Conservation (phyloP, 2,113 vertebrate genomes). For the Perognathus longimembris region DNA sequence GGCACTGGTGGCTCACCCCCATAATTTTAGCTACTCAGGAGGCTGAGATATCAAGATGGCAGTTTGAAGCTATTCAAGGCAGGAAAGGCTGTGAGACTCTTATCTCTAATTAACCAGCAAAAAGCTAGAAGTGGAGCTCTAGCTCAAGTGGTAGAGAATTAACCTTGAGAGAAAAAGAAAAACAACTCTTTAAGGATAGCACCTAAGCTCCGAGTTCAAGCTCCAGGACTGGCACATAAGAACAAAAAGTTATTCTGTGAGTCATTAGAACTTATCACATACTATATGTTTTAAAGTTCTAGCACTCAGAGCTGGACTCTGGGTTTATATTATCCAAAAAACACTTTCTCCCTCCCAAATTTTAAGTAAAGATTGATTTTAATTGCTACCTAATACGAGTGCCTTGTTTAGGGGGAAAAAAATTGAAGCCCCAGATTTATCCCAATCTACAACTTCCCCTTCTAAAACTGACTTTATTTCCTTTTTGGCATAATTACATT, state of each 20-base stretch:
- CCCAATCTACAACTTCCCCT: neutral
- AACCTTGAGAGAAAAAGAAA: no score
- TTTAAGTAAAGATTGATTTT: constrained; percentile 36
- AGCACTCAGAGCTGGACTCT: neutral
- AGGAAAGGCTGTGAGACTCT: no score
- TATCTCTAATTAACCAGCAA: no score
- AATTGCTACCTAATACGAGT: constrained; percentile 39
- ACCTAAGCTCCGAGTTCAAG: no score
- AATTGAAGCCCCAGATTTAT: neutral
- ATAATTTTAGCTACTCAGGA: no score
- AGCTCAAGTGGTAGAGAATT: no score
- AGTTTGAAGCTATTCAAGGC: no score
- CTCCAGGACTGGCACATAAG: no score
- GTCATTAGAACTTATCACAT: constrained; percentile 2
- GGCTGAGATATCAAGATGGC: no score
- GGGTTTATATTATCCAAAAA: neutral
- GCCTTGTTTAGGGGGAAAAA: neutral
- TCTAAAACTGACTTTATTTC: constrained; percentile 50
- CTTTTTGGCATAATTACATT: constrained; percentile 36
- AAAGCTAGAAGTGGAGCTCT: no score
- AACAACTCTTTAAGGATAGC: no score
- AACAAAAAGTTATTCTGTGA: neutral
- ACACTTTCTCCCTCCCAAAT: neutral
- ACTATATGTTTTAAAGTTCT: neutral
- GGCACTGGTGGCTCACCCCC: no score